These are phyloP conservation scores for Conus canariensis DNA, from an alignment of 2,888 invertebrate species.

Conservation along the genomic window DNA sequence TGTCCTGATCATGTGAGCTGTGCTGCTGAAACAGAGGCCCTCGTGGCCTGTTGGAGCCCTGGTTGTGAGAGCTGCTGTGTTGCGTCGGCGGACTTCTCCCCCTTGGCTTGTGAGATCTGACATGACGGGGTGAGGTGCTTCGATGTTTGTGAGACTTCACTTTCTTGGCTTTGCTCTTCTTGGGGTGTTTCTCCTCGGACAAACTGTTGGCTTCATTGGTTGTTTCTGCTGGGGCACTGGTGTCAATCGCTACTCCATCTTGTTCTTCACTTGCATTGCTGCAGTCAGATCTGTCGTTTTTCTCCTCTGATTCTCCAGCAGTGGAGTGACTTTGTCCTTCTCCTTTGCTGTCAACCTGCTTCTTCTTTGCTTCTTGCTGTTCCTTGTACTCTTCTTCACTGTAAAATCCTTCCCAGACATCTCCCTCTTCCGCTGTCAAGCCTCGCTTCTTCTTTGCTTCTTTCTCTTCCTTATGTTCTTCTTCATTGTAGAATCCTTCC, in stretches of 20 bases:
- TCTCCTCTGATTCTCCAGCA: neutral
- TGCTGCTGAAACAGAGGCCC: neutral
- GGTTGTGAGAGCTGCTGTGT: neutral
- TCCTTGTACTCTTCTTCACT: neutral
- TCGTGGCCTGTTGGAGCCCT: neutral
- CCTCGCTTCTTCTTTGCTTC: neutral
- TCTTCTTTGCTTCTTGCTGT: neutral
- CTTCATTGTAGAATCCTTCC: conserved; percentile 1
- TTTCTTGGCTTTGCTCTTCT: conserved; percentile 6
- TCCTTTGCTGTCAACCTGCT: neutral
- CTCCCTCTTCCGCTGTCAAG: conserved; percentile 11
- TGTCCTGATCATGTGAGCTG: neutral
- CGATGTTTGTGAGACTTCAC: neutral
- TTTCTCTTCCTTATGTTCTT: neutral
- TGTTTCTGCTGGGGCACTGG: neutral
- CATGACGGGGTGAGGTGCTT: neutral
- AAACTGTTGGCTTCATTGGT: neutral
- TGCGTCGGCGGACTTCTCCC: neutral
- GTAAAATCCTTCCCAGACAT: neutral
- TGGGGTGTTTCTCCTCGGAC: neutral
- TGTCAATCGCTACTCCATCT: too few relatives aligned
- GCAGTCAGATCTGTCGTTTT: neutral
- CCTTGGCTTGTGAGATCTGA: neutral
- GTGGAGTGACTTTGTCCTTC: neutral
- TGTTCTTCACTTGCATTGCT: too few relatives aligned